phyloP scores from a whole-genome alignment of 2,113 vertebrate genomes.

The Calidris pugnax region DNA sequence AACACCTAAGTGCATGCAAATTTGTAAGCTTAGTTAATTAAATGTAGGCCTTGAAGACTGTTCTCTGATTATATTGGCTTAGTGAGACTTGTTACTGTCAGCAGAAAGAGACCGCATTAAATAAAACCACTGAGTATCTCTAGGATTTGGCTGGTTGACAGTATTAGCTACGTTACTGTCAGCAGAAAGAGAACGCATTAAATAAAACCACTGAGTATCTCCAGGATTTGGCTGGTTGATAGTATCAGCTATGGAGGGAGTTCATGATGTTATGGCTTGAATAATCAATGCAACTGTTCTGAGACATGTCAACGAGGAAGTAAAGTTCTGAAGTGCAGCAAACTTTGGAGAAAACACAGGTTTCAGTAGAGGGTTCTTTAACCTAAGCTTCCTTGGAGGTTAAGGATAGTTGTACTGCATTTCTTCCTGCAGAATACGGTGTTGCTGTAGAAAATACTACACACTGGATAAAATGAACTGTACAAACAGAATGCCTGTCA shows the following conservation, averaged over 20 bases:
- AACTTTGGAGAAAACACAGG: not conserved
- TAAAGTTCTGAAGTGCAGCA: not conserved
- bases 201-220: not conserved
- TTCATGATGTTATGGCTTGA: not conserved
- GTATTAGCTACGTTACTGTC: not conserved
- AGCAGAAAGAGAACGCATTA: not conserved
- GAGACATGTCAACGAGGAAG: not conserved
- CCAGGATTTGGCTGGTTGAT: not conserved
- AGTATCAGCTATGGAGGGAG: not conserved
- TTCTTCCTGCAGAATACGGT: not conserved
- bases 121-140: not conserved
- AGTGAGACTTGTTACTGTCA: not conserved
- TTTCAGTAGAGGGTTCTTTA: not conserved
- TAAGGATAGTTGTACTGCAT: not conserved
- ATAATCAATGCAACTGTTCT: not conserved
- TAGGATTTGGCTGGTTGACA: not conserved
- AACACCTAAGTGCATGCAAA: not conserved
- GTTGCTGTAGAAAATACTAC: not conserved
- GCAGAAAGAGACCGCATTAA: not conserved
- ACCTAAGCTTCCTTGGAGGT: not conserved
- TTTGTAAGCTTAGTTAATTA: not conserved
- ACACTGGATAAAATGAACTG: not conserved
- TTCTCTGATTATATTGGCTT: not conserved
- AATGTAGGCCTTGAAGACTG: not conserved
- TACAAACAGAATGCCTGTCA: not conserved